Conservation (phyloP, 2,797 vertebrate species). For the Enteromius radiatus region DNA sequence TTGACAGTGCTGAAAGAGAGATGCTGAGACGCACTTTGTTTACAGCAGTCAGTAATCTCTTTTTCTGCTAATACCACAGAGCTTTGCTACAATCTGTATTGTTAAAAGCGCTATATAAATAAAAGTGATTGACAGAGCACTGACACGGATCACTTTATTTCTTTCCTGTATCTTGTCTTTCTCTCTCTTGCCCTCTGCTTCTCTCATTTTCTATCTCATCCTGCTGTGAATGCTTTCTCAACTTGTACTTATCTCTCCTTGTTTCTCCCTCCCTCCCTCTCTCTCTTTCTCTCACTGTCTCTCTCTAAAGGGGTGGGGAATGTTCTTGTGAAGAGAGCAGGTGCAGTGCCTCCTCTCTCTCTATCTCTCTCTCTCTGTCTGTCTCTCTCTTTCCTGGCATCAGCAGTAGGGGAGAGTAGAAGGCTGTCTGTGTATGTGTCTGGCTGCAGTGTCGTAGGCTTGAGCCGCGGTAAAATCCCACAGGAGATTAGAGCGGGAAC, state of each 20-base stretch:
- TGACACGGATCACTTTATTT: conserved; percentile 36
- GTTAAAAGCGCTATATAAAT: too few species aligned
- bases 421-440: conserved; percentile 42
- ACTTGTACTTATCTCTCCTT: conserved; percentile 41
- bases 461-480: conserved; percentile 41
- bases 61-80: conserved; percentile 50
- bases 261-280: neutral
- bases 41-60: conserved; percentile 53
- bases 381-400: conserved; percentile 37
- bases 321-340: conserved; percentile 47
- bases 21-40: conserved; percentile 41
- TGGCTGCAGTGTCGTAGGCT: conserved; percentile 48
- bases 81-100: too few species aligned
- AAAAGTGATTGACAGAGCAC: conserved; percentile 4
- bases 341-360: conserved; percentile 44
- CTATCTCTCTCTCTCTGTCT: conserved; percentile 24
- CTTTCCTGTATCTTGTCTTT: conserved; percentile 33
- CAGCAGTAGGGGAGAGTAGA: conserved; percentile 43
- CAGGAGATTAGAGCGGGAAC: conserved; percentile 37
- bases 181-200: conserved; percentile 36
- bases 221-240: conserved; percentile 36
- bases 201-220: conserved; percentile 45
- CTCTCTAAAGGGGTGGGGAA: conserved; percentile 42
- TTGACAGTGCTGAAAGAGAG: conserved; percentile 43
- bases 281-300: conserved; percentile 9